A percentile compares a stretch with the other conserved stretches of the same genome.
phyloP scores from a whole-genome alignment of 2,888 invertebrate species.

The Junonia oenone region DNA sequence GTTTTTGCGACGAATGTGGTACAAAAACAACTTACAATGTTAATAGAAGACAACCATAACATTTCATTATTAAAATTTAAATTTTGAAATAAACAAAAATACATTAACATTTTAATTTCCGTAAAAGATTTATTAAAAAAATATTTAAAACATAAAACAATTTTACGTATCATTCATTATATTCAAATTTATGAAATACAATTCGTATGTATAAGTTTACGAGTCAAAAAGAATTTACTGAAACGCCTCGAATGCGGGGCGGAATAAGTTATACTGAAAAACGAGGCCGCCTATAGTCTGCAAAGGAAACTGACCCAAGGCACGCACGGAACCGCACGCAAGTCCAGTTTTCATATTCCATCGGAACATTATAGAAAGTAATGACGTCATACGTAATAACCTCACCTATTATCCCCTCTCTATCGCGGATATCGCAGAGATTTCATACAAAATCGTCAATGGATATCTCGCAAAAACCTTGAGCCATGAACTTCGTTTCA shows the following conservation, averaged over 20 bases:
- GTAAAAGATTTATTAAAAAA: no score
- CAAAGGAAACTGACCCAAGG: slow-evolving; percentile 63
- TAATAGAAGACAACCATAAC: no score
- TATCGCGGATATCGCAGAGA: background rate
- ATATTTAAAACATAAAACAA: no score
- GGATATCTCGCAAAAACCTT: background rate
- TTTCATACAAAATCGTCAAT: background rate
- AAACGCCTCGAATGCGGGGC: slow-evolving; percentile 57
- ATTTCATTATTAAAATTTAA: no score
- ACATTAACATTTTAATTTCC: no score
- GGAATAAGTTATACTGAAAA: slow-evolving; percentile 70
- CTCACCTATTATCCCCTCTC: slow-evolving; percentile 1
- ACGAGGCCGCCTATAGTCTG: slow-evolving; percentile 65
- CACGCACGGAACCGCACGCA: slow-evolving; percentile 72
- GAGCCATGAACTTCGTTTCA: slow-evolving; percentile 5
- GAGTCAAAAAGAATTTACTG: slow-evolving; percentile 16
- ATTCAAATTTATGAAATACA: background rate
- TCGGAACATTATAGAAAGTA: slow-evolving; percentile 7
- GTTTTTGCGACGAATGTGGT: background rate
- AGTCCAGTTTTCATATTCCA: slow-evolving; percentile 45
- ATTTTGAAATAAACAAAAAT: no score
- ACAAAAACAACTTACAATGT: background rate
- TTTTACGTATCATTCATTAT: background rate
- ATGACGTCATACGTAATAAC: background rate
- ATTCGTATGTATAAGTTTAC: background rate